phyloP scores from a whole-genome alignment of 2,113 vertebrate genomes.

The Seriola quinqueradiata region DNA sequence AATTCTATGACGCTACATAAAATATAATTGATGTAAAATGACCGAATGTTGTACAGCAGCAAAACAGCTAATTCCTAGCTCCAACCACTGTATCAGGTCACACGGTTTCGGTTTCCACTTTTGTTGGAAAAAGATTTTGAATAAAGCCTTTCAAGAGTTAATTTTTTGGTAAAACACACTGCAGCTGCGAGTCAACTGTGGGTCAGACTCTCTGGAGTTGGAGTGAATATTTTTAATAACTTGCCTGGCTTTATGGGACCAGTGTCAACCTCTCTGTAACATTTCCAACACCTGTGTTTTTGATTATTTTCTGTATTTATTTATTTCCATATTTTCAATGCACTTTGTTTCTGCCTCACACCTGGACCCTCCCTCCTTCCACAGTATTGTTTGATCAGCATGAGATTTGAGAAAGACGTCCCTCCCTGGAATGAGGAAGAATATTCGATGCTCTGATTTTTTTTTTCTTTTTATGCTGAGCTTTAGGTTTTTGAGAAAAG shows the following conservation, averaged over 20 bases:
- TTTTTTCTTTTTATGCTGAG: slow-evolving; percentile 35
- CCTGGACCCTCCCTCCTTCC: slow-evolving; percentile 23
- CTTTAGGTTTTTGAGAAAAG: slow-evolving; percentile 43
- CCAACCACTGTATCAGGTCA: no score
- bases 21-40: not conserved
- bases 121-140: not conserved
- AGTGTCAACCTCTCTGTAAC: not conserved
- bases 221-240: slow-evolving; percentile 26
- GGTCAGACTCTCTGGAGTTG: not conserved
- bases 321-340: not conserved
- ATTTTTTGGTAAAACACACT: not conserved
- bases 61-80: not conserved
- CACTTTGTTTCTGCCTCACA: slow-evolving; percentile 34
- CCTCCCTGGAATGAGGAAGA: slow-evolving; percentile 65
- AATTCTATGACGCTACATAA: not conserved
- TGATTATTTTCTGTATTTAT: slow-evolving; percentile 14
- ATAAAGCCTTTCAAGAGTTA: not conserved
- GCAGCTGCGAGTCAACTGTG: not conserved
- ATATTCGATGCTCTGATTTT: slow-evolving; percentile 36
- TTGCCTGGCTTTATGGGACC: not conserved
- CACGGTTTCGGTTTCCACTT: not conserved
- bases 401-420: slow-evolving; percentile 68
- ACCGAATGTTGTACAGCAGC: not conserved
- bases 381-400: slow-evolving; percentile 69
- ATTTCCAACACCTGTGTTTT: slow-evolving; percentile 15